A percentile compares a stretch with the other conserved stretches of the same genome.
Evolutionary conservation across 2,113 vertebrate genomes (phyloP).

Genomic region (Antennarius striatus): DNA sequence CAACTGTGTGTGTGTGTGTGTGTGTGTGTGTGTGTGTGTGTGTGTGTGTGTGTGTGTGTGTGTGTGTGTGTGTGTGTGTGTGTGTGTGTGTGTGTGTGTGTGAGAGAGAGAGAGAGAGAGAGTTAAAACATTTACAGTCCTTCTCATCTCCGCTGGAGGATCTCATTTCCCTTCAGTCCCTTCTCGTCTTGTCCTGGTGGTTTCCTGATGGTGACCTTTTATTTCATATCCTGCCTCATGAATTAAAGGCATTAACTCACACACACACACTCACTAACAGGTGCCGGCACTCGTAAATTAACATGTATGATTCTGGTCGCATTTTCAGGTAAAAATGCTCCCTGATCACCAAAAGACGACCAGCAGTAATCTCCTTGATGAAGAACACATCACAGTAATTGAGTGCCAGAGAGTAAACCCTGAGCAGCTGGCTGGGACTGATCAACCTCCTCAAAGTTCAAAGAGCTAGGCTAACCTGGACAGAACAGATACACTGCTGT

Average conservation of each 20-base stretch:
- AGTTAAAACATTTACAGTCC: neutral
- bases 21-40: neutral
- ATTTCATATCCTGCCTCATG: constrained; percentile 56
- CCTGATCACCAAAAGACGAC: constrained; percentile 24
- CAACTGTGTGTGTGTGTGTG: neutral
- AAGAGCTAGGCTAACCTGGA: constrained; percentile 25
- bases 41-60: too few species aligned
- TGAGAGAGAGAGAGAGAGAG: too few species aligned
- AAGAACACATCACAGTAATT: constrained; percentile 35
- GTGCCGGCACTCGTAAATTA: constrained; percentile 27
- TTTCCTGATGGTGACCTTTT: constrained; percentile 70
- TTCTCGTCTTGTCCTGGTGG: constrained; percentile 39
- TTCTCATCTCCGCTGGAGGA: constrained; percentile 30
- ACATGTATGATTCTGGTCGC: neutral
- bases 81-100: too few species aligned
- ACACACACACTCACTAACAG: constrained; percentile 24
- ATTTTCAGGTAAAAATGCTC: constrained; percentile 23
- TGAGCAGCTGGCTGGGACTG: constrained; percentile 18
- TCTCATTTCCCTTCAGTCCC: constrained; percentile 58
- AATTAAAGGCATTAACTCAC: constrained; percentile 48
- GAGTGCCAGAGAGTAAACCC: constrained; percentile 4
- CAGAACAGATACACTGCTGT: constrained; percentile 33
- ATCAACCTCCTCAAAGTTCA: constrained; percentile 24
- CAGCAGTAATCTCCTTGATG: constrained; percentile 19
- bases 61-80: neutral